Evolutionary conservation across 2,113 vertebrate genomes (phyloP), one percentile per base, ranked within the genome.

Genomic region (Prunella fulvescens): DNA sequence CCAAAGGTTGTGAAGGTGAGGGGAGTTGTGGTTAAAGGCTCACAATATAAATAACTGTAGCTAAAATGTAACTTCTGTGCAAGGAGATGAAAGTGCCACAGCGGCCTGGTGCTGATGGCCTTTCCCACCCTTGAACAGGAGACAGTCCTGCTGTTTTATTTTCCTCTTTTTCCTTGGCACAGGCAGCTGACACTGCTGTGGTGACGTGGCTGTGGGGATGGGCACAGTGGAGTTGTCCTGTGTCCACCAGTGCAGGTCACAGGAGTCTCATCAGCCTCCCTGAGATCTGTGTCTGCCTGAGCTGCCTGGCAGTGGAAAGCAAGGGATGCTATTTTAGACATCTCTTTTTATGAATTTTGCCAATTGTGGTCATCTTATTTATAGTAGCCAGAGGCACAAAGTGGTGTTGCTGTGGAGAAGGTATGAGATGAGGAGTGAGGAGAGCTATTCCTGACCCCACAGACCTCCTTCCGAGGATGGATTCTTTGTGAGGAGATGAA

Each of bases 21-120:
- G 58, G 78, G 62, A n/a, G 42, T 35, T 86, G 88, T 58, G 64
- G 94, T 93, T 94, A 93, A 97, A 93, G 26, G 14, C 92, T 95
- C 67, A 86, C 88, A 88, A 13, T 81, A 74, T 90, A 93, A 92
- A 64, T 86, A 66, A 83, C 60, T 22, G 9, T 71, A 81, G 95
- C 94, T 95, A 92, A 95, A 92, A 42, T 83, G 29, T 92, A 94
- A 90, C 91, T 94, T 83, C 14, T 77, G 0, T 47, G 88, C 39
- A 14, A 88, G 60, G 86, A 81, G 91, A 51, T 77, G 58, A 16
- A 78, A 60, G 64, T 9, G 31, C 45, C 56, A 33, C 28, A 61
- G 78, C 50, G 6, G 84, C 19, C 42, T 47, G 14, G 29, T 72
- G 48, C 40, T 71, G 26, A 2, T 83, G 62, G 81, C 57, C 62